Base-by-base conservation (phyloP, 2,888 invertebrate species). In the Hoplodrina blanda region DNA sequence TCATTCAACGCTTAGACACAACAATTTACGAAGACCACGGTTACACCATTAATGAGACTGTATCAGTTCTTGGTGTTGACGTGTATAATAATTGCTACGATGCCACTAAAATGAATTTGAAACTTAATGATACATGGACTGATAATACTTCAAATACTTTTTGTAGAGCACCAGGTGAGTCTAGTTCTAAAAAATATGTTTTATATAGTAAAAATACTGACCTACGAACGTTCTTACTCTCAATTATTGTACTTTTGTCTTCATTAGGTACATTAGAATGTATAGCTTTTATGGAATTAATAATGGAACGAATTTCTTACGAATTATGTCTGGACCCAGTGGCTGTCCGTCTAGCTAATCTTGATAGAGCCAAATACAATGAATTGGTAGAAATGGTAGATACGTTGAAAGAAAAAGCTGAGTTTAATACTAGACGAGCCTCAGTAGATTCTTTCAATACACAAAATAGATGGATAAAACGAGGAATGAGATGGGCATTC, bases 401-500 rank as follows among this genome's bases (percentile, higher is more conserved):
- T 0, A 96, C 96, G 20, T 76, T 97, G 11, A 95, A 95, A 83
- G 88, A 87, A 54, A 95, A 95, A 72, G 94, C 96, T 13, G 80
- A 85, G 55, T 84, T 73, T 41, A 41, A 4, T 8, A 0, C 94
- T 96, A 60, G 97, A 46, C 94, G 92, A 81, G 83, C 86, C 55
- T 92, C 89, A 15, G 93, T 97, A 6, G 90, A 94, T 25, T 85
- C 91, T 15, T 97, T 96, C 85, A 97, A 97, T 85, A 87, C 90
- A 20, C 78, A 95, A 73, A 98, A 98, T 90, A 93, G 97, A 64
- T 98, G 98, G 98, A 97, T 96, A 82, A 98, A 98, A 89, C 96
- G 96, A 62, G 98, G 97, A 0, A 90, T 97, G 4, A 90, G 96
- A 11, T 85, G 97, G 25, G 95, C 97, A 0, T 96, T 97, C 0